Percentiles rank a stretch among this genome's conserved stretches.
phyloP scores from a whole-genome alignment of 1,140 invertebrate genomes.

The Meloidogyne chitwoodi region DNA sequence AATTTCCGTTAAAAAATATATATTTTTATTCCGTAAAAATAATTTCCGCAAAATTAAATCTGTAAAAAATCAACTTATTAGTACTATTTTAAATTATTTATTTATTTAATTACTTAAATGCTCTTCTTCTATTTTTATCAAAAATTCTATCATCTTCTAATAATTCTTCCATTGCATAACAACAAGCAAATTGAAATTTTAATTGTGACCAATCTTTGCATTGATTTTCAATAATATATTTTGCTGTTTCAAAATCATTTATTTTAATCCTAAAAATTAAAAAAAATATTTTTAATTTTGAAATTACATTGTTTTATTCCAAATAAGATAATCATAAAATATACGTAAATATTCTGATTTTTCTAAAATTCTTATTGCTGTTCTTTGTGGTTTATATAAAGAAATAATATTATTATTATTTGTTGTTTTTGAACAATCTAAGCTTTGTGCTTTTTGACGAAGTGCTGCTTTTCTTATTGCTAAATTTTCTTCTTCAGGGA shows the following conservation, averaged over 20 bases:
- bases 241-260: constrained; percentile 36
- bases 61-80: too few relatives aligned
- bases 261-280: constrained; percentile 31
- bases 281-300: neutral
- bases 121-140: constrained; percentile 37
- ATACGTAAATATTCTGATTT: constrained; percentile 42
- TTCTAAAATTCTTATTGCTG: neutral
- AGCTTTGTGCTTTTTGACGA: constrained; percentile 14
- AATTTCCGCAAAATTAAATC: too few relatives aligned
- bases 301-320: constrained; percentile 23
- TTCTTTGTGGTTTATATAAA: neutral
- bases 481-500: constrained; percentile 33
- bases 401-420: neutral
- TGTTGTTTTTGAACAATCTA: neutral
- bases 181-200: constrained; percentile 46
- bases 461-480: constrained; percentile 23
- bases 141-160: constrained; percentile 35
- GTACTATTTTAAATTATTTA: too few relatives aligned
- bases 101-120: constrained; percentile 31
- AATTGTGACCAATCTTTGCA: constrained; percentile 40
- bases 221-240: constrained; percentile 24
- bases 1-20: too few relatives aligned
- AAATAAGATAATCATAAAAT: constrained; percentile 38
- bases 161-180: constrained; percentile 42
- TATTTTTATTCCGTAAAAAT: too few relatives aligned